Conservation (phyloP, 2,113 vertebrate genomes). For the Callorhinus ursinus region DNA sequence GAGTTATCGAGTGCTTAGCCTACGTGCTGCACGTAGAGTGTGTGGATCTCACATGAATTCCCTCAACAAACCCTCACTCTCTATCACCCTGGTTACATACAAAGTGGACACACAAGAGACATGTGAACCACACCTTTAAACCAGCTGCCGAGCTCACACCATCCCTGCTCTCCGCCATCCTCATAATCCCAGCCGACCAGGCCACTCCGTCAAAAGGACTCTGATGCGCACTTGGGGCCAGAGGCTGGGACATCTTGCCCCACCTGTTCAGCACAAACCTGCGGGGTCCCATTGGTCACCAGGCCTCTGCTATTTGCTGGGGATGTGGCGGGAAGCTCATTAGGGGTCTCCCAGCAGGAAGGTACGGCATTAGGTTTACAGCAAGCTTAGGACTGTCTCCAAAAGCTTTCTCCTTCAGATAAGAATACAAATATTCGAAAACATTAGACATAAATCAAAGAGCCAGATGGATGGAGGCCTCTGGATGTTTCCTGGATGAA, state of each 20-base stretch:
- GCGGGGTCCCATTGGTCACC: fast-evolving
- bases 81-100: fast-evolving
- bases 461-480: no score
- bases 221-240: no score
- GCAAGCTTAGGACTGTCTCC: not conserved
- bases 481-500: no score
- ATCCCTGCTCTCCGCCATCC: no score
- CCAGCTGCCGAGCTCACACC: no score
- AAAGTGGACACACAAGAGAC: fast-evolving
- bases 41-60: not conserved
- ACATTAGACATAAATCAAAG: not conserved
- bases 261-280: not conserved
- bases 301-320: fast-evolving
- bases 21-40: fast-evolving
- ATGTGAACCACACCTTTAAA: not conserved
- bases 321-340: not conserved
- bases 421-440: not conserved
- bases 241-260: not conserved
- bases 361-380: fast-evolving
- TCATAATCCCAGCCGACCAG: not conserved
- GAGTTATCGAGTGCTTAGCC: not conserved
- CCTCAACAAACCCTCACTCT: not conserved
- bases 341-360: not conserved
- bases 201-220: not conserved
- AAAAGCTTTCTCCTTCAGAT: not conserved